Percentiles rank a stretch among this genome's conserved stretches.
phyloP scores from a whole-genome alignment of 2,888 invertebrate genomes.

The Strigamia crassipes region DNA sequence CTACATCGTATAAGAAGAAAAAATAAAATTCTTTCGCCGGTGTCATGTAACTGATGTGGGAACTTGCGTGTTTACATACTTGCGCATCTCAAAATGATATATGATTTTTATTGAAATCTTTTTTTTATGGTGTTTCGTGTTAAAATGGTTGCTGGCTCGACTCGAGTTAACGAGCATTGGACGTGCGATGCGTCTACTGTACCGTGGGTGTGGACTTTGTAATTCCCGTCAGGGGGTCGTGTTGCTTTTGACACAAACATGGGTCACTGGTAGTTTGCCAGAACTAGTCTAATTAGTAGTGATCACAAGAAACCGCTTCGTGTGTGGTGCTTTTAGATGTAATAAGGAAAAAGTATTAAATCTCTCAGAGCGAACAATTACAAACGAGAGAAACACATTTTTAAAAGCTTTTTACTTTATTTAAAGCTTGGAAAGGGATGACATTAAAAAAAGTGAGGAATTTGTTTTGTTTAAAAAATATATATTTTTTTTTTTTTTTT shows the following conservation, averaged over 20 bases:
- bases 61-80: background rate
- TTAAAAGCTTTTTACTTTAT: background rate
- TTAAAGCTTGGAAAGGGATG: background rate
- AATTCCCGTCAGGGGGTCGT: constrained; percentile 2
- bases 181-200: background rate
- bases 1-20: background rate
- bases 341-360: constrained; percentile 36
- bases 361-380: background rate
- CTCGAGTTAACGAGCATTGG: background rate
- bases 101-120: background rate
- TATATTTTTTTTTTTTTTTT: too few species aligned
- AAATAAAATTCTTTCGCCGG: background rate
- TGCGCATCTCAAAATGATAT: background rate
- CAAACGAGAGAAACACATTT: background rate
- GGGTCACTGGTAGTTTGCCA: constrained; percentile 27
- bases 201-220: background rate
- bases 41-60: background rate
- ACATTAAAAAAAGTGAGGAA: background rate
- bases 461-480: background rate
- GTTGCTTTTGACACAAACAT: constrained; percentile 21
- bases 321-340: constrained; percentile 18
- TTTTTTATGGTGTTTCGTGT: background rate
- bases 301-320: constrained; percentile 35
- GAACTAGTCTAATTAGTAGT: background rate
- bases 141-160: background rate